Base-by-base conservation (phyloP, 2,113 vertebrate genomes). In the Aphyosemion australe region DNA sequence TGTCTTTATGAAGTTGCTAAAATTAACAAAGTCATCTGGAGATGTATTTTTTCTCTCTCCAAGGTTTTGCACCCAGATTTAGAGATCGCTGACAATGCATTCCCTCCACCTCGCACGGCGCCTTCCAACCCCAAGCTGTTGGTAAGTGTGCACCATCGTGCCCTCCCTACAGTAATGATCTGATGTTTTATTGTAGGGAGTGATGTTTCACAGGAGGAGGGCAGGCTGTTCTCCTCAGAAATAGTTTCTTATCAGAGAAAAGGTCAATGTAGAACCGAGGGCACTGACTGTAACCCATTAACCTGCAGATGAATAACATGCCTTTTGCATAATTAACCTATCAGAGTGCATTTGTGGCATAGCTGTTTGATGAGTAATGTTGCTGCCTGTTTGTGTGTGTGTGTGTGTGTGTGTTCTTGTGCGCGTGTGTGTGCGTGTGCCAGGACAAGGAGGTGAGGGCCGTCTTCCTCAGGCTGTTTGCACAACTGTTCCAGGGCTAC, bases 401-500 rank as follows among this genome's bases (percentile, higher is more conserved):
- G 47, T 51, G 42, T 83, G 61, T 68, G 42, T 2, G 26, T 26
- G 26, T 2, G 26, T 26, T 2, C 1, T 2, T 26, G 26, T 88
- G 26, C 5, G 26, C 1, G 26, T 26, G 26, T 2, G 26, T 26
- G 26, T 2, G 26, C 5, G 26, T 5, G 26, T 26, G 26, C 12
- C 91, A 99, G 97, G 97, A 99, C 90, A 99, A 99, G 92, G 97
- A 98, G 84, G 94, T 98, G 63, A 86, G 97, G 76, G 95, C 96
- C 6, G 94, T 99, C 87, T 99, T 99, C 87, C 96, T 99, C 82
- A 92, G 96, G 83, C 91, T 99, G 61, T 99, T 99, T 92, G 96
- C 97, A 67, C 97, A 98, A 80, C 95, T 99, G 85, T 98, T 99
- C 87, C 97, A 99, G 89, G 97, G 97, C 65, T 99, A 99, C 86